Base-by-base conservation (phyloP, 2,888 invertebrate species). In the Aspidapion aeneum region DNA sequence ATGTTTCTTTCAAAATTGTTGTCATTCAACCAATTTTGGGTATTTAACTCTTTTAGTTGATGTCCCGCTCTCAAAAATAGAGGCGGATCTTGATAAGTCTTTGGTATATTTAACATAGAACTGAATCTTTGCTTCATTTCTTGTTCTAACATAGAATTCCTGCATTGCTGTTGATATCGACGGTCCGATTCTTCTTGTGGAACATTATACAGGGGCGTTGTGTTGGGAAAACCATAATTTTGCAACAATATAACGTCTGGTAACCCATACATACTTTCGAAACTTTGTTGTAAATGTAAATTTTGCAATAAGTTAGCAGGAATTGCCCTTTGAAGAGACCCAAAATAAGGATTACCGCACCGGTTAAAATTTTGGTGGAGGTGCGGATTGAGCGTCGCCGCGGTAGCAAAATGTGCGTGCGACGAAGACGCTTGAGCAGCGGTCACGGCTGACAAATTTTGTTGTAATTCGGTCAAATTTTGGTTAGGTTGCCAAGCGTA, bases 401-500 rank as follows among this genome's bases (percentile, higher is more conserved):
- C n/a, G n/a, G 61, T 51, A 60, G 67, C 62, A 62, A 58, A 57
- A 57, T 35, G 35, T 12, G 35, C 5, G 35, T 35, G 35, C 35
- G 35, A 12, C n/a, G 49, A n/a, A 12, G 49, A n/a, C 12, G 12
- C 16, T 49, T n/a, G 49, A n/a, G 12, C 49, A n/a, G 49, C 49
- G 49, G 49, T 49, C 12, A n/a, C n/a, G n/a, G n/a, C n/a, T 35
- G 35, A 7, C 35, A 35, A 35, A 35, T 35, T 35, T 35, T 35
- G 35, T 7, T 35, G 35, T 3, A 12, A 7, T 35, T 35, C 35
- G 3, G 35, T 35, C 35, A 35, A 67, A 65, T 68, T 66, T 69
- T 64, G 58, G 69, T 72, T 74, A 71, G 74, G 74, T 75, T 78
- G 73, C 75, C 76, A 76, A 69, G 77, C 72, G 72, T 77, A 74